Evolutionary conservation across 2,888 invertebrate species (phyloP), one percentile per base, ranked within the genome.

Genomic region (Limenitis arthemis): DNA sequence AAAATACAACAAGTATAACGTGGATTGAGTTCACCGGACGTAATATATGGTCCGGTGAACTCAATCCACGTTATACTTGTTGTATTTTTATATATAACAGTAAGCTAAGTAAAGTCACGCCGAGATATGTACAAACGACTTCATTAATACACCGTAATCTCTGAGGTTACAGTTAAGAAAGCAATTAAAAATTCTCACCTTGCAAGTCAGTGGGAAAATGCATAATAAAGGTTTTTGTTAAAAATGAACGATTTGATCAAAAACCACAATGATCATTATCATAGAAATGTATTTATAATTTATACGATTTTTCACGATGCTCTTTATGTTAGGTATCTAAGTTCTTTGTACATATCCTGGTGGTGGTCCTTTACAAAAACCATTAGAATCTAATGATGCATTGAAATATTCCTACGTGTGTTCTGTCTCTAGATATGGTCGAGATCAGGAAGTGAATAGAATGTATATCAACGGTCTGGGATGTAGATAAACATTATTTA

Each of bases 151-250:
- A 75, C 68, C 68, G 68, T 66, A 68, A 59, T 58, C 51, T 75
- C 79, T 77, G 80, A 78, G 73, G 77, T 72, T 77, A 77, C 78
- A 78, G 77, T 77, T 77, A 70, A 61, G 64, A 68, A 70, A 68
- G 68, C 61, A 66, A 72, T 75, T 71, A 63, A 69, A 70, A 73
- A 70, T 72, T 79, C 75, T 75, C 79, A 76, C 71, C 70, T 73
- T 60, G 65, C 60, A 64, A 60, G 62, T 61, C 67, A 78, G 81
- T 84, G 83, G 73, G 83, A 67, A 64, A 30, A 37, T 53, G 34
- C n/a, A 43, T 43, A 49, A 49, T 43, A 66, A 62, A 61, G 57
- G 20, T 20, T 20, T 20, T 20, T 20, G 20, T 20, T 20, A 20
- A 20, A 20, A 20, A 20, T 20, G 20, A 20, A 20, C 20, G 20